Conservation (phyloP, 1,140 invertebrate genomes). For the Papilio xuthus region DNA sequence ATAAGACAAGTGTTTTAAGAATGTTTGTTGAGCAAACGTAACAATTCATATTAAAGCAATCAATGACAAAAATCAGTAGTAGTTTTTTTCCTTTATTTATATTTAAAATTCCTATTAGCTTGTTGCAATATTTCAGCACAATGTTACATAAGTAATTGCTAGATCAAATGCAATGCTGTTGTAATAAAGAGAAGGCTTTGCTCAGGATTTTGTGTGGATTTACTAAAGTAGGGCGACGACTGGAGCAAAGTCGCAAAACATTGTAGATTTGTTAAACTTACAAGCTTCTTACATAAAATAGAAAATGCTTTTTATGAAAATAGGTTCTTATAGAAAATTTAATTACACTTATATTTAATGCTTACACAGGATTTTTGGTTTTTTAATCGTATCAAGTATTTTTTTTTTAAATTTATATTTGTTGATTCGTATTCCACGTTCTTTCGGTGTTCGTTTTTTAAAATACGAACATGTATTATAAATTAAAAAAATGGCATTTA, state of each 20-base stretch:
- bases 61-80: background rate
- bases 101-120: background rate
- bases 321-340: too few relatives aligned
- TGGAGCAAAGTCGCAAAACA: conserved; percentile 6
- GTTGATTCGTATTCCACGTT: too few relatives aligned
- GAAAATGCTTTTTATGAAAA: background rate
- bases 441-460: too few relatives aligned
- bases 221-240: conserved; percentile 18
- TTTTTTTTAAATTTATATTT: too few relatives aligned
- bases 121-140: background rate
- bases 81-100: background rate
- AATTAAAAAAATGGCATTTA: too few relatives aligned
- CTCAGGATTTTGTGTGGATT: conserved; percentile 9
- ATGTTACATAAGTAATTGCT: conserved; percentile 18
- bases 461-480: too few relatives aligned
- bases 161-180: conserved; percentile 15
- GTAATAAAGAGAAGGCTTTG: conserved; percentile 26
- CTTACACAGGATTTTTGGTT: too few relatives aligned
- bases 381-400: too few relatives aligned
- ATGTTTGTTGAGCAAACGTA: background rate
- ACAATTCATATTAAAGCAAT: background rate
- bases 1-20: background rate
- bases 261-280: background rate
- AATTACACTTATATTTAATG: too few relatives aligned
- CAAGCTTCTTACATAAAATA: background rate